A percentile compares a stretch with the other conserved stretches of the same genome.
Conservation (phyloP, 1,140 invertebrate genomes). For the Venustaconcha ellipsiformis region DNA sequence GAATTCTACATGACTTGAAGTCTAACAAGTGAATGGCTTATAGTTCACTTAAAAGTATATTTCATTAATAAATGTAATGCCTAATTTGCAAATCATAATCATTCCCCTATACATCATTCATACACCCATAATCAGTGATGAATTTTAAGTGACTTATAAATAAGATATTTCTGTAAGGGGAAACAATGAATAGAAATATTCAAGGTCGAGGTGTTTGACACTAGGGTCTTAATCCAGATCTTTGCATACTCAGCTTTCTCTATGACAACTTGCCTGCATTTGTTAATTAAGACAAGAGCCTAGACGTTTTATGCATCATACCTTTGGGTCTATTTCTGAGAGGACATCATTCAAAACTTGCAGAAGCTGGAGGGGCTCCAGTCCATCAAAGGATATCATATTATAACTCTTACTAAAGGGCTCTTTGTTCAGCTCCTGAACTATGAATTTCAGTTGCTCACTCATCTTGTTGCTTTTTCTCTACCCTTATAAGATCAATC, state of each 20-base stretch:
- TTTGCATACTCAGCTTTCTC: not conserved
- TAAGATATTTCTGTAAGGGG: too few relatives aligned
- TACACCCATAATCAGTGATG: too few relatives aligned
- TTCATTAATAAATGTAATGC: too few relatives aligned
- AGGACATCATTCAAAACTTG: slow-evolving; percentile 81
- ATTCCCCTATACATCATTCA: too few relatives aligned
- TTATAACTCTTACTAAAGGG: slow-evolving; percentile 84
- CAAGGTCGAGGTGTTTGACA: not conserved
- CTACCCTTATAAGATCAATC: too few relatives aligned
- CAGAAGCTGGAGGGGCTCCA: slow-evolving; percentile 80
- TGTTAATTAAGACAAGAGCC: not conserved
- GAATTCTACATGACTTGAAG: too few relatives aligned
- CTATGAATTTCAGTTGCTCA: slow-evolving; percentile 84
- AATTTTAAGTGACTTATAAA: too few relatives aligned
- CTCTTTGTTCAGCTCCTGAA: slow-evolving; percentile 81
- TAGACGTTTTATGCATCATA: slow-evolving; percentile 33
- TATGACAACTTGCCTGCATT: not conserved
- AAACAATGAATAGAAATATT: too few relatives aligned
- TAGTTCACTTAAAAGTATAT: too few relatives aligned
- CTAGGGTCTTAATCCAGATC: not conserved
- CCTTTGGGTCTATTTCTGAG: slow-evolving; percentile 76
- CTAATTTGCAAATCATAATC: too few relatives aligned
- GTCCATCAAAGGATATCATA: slow-evolving; percentile 86
- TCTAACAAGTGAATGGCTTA: too few relatives aligned
- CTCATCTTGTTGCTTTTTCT: slow-evolving; percentile 68